phyloP scores from a whole-genome alignment of 2,888 invertebrate species.

The Leptopilina myrica region DNA sequence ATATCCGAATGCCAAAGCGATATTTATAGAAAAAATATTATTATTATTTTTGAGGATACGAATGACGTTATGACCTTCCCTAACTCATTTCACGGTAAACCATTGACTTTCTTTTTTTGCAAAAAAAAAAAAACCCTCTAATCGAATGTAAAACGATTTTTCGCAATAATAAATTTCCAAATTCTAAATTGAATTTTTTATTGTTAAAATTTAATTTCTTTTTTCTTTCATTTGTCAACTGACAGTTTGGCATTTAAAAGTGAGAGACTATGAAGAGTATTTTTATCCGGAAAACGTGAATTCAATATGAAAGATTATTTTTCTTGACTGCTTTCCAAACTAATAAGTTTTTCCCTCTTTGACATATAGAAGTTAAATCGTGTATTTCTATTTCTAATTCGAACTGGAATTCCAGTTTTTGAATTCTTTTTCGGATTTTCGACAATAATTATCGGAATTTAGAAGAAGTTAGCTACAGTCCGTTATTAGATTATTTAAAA shows the following conservation, averaged over 20 bases:
- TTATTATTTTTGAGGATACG: neutral
- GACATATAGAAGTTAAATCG: neutral
- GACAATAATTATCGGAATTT: too few species aligned
- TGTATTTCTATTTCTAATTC: too few species aligned
- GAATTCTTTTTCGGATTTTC: too few species aligned
- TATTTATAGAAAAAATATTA: slow-evolving; percentile 37
- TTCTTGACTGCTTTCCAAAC: neutral
- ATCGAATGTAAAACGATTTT: neutral
- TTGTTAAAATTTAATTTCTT: neutral
- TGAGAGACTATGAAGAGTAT: neutral
- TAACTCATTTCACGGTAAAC: slow-evolving; percentile 23
- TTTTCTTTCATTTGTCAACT: too few species aligned
- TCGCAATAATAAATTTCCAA: neutral
- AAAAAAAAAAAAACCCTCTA: neutral
- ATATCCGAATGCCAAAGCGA: slow-evolving; percentile 32
- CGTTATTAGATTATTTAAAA: too few species aligned
- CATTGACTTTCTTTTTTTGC: neutral
- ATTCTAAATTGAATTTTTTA: neutral
- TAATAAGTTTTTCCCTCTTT: neutral
- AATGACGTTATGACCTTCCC: slow-evolving; percentile 29
- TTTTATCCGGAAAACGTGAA: neutral
- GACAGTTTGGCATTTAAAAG: neutral
- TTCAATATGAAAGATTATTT: slow-evolving; percentile 9
- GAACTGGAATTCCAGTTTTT: too few species aligned
- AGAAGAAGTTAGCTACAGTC: too few species aligned